Conservation (phyloP, 2,888 invertebrate genomes). For the Abrostola triplasia region DNA sequence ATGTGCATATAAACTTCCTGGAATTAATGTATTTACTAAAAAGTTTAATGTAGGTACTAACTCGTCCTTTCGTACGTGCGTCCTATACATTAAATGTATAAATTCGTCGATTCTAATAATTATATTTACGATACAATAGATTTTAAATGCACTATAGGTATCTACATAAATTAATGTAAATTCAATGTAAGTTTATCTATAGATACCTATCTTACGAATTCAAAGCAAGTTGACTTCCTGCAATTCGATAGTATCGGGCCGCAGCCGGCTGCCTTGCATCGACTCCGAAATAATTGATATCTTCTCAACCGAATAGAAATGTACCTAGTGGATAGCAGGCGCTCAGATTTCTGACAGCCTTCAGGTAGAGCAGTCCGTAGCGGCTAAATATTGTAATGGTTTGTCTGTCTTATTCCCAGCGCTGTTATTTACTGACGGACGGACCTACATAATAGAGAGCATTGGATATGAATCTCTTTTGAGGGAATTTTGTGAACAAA, state of each 20-base stretch:
- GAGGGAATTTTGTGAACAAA: background rate
- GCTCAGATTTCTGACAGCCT: slow-evolving; percentile 39
- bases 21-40: no score
- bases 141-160: background rate
- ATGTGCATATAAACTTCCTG: no score
- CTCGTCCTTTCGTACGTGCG: background rate
- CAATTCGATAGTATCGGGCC: slow-evolving; percentile 56
- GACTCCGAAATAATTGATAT: slow-evolving; percentile 72
- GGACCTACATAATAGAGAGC: slow-evolving; percentile 30
- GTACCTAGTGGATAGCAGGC: slow-evolving; percentile 50
- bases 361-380: slow-evolving; percentile 33
- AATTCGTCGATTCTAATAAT: background rate
- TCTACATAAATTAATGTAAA: background rate
- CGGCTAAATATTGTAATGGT: slow-evolving; percentile 42
- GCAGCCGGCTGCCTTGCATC: slow-evolving; percentile 57
- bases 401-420: slow-evolving; percentile 15
- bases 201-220: slow-evolving; percentile 62
- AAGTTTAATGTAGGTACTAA: no score
- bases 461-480: slow-evolving; percentile 17
- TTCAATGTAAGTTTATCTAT: slow-evolving; percentile 36
- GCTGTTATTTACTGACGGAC: slow-evolving; percentile 35
- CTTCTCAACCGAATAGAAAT: slow-evolving; percentile 64
- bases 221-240: slow-evolving; percentile 62
- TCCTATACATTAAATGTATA: background rate
- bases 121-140: background rate